phyloP scores from a whole-genome alignment of 2,888 invertebrate species.

The Colletes collaris region DNA sequence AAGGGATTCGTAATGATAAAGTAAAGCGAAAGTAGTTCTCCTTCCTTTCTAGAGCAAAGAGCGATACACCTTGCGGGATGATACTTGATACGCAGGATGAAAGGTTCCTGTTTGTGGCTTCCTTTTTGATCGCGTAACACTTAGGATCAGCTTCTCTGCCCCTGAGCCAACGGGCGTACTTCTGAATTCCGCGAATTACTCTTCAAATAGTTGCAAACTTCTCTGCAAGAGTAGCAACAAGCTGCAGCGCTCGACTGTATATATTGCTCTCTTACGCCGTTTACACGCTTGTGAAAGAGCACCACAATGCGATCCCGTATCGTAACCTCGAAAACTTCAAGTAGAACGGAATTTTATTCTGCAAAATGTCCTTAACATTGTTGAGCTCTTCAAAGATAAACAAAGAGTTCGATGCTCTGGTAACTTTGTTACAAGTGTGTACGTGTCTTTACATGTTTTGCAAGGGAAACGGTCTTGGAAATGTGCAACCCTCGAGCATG shows the following conservation, averaged over 20 bases:
- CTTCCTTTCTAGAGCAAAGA: not conserved
- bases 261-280: not conserved
- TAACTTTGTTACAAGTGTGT: too few relatives aligned
- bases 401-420: too few relatives aligned
- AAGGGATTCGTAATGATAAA: conserved; percentile 38
- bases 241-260: not conserved
- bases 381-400: too few relatives aligned
- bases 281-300: not conserved
- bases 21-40: conserved; percentile 22
- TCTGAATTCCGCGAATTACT: not conserved
- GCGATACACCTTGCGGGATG: conserved; percentile 1
- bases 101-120: conserved; percentile 4
- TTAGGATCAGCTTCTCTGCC: conserved; percentile 24
- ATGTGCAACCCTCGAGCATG: too few relatives aligned
- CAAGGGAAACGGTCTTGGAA: too few relatives aligned
- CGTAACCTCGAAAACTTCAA: too few relatives aligned
- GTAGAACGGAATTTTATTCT: too few relatives aligned
- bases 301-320: too few relatives aligned
- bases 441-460: too few relatives aligned
- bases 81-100: conserved; percentile 24
- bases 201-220: conserved; percentile 25
- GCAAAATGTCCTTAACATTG: too few relatives aligned
- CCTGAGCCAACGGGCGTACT: conserved; percentile 8
- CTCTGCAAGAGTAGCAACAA: conserved; percentile 22
- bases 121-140: conserved; percentile 19